phyloP scores from a whole-genome alignment of 2,797 vertebrate species.

The Erethizon dorsatum region DNA sequence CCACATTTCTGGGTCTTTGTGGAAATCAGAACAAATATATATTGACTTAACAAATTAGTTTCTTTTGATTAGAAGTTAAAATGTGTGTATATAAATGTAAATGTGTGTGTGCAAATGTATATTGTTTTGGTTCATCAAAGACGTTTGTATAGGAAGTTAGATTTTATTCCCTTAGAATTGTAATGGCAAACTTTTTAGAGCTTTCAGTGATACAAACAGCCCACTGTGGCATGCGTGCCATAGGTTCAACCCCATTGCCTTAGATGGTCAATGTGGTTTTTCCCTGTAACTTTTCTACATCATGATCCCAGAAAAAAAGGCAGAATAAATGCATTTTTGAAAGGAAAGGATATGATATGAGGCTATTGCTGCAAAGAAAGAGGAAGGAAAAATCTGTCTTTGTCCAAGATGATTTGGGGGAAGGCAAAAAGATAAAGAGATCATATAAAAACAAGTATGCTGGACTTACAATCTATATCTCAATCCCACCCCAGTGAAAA shows the following conservation, averaged over 20 bases:
- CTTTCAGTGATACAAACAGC: not conserved
- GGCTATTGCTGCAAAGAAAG: not conserved
- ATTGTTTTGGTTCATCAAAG: slow-evolving; percentile 23
- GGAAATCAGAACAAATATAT: not conserved
- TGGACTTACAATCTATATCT: not conserved
- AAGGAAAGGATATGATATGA: not conserved
- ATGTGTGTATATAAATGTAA: not conserved
- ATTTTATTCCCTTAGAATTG: not conserved
- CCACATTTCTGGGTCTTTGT: not conserved
- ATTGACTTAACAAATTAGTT: slow-evolving; percentile 26
- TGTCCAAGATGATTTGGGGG: not conserved
- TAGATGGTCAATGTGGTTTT: not conserved
- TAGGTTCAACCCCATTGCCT: not conserved
- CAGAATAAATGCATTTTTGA: not conserved
- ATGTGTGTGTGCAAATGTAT: not conserved
- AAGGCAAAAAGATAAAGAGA: not conserved
- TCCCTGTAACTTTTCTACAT: not conserved
- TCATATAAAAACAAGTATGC: slow-evolving; percentile 21
- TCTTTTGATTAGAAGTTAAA: slow-evolving; percentile 38
- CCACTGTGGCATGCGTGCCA: not conserved
- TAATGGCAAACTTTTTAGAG: not conserved
- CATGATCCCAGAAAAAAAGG: not conserved
- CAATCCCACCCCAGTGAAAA: not conserved
- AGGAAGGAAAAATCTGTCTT: not conserved
- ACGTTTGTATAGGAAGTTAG: not conserved